A percentile compares a stretch with the other conserved stretches of the same genome.
These are phyloP conservation scores for Pocota personata DNA, from an alignment of 2,888 invertebrate species.

Conservation along the genomic window DNA sequence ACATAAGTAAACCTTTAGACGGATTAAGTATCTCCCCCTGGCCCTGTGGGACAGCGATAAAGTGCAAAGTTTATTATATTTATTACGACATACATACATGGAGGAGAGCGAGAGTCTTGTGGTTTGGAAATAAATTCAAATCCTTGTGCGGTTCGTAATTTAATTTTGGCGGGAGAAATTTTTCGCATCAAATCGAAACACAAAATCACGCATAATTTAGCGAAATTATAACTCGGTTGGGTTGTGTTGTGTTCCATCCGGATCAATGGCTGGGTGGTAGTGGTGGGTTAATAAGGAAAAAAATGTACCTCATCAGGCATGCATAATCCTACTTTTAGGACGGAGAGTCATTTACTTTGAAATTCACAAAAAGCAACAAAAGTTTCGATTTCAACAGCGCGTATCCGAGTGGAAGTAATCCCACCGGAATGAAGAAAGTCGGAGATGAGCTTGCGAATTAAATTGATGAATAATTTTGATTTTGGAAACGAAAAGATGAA, in stretches of 20 bases:
- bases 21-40: slow-evolving; percentile 10
- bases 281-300: neutral
- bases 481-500: neutral
- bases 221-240: neutral
- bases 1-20: slow-evolving; percentile 37
- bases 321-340: neutral
- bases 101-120: neutral
- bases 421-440: neutral
- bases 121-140: neutral
- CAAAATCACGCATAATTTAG: slow-evolving; percentile 34
- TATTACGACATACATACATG: neutral
- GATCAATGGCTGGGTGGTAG: neutral
- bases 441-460: neutral
- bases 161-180: slow-evolving; percentile 1
- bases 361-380: neutral
- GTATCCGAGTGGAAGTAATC: slow-evolving; percentile 12
- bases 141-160: neutral
- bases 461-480: slow-evolving; percentile 34
- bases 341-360: neutral
- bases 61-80: slow-evolving; percentile 24
- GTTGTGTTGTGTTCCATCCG: neutral
- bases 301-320: slow-evolving; percentile 11
- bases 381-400: neutral
- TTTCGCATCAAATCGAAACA: slow-evolving; percentile 23
- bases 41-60: slow-evolving; percentile 29